Conservation (phyloP, 2,888 invertebrate species). For the Cremastinae sp. region DNA sequence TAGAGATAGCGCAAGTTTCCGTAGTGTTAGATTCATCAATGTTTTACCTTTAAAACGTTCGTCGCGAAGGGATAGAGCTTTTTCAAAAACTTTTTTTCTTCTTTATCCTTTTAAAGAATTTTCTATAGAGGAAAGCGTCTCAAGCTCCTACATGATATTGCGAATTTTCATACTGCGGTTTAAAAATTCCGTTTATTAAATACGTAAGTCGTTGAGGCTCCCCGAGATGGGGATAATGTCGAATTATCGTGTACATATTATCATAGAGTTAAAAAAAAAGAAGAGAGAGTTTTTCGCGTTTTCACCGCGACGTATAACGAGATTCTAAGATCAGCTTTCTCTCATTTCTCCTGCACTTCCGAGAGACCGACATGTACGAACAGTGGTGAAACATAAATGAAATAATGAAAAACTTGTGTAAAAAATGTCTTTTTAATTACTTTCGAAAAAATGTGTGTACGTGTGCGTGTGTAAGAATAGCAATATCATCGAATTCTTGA, state of each 20-base stretch:
- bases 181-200: slow-evolving; percentile 36
- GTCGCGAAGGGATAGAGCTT: slow-evolving; percentile 24
- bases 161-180: slow-evolving; percentile 57
- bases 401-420: slow-evolving; percentile 21
- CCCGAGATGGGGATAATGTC: slow-evolving; percentile 15
- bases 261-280: slow-evolving; percentile 26
- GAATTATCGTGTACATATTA: slow-evolving; percentile 50
- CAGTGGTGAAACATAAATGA: slow-evolving; percentile 4
- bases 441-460: slow-evolving; percentile 45
- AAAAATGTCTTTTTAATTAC: slow-evolving; percentile 37
- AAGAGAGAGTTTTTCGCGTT: slow-evolving; percentile 37
- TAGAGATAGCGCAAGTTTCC: slow-evolving; percentile 36
- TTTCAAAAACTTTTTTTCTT: slow-evolving; percentile 33
- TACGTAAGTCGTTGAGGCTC: slow-evolving; percentile 47
- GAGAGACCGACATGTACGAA: slow-evolving; percentile 21
- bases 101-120: slow-evolving; percentile 35
- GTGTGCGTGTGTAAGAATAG: slow-evolving; percentile 25
- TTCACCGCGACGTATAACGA: slow-evolving; percentile 36
- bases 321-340: slow-evolving; percentile 30
- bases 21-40: slow-evolving; percentile 47
- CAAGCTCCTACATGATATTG: slow-evolving; percentile 42
- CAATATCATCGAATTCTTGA: slow-evolving; percentile 21
- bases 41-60: slow-evolving; percentile 43
- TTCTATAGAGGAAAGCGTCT: slow-evolving; percentile 28
- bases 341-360: slow-evolving; percentile 42